Conservation (phyloP, 2,113 vertebrate genomes). For the Orycteropus afer region DNA sequence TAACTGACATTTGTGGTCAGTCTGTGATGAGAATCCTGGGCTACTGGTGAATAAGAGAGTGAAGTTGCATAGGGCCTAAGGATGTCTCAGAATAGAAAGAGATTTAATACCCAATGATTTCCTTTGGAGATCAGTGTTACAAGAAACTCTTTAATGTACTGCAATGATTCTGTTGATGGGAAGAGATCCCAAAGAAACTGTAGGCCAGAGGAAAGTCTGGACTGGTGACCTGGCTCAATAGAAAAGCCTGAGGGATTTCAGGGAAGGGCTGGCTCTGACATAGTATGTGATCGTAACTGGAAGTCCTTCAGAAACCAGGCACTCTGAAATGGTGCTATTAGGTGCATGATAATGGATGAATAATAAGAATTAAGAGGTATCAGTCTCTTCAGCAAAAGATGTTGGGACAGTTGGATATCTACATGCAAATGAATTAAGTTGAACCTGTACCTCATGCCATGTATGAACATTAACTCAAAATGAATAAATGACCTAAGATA, state of each 20-base stretch:
- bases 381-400: not conserved
- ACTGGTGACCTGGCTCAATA: not conserved
- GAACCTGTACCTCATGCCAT: not conserved
- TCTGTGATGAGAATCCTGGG: not conserved
- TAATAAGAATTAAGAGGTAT: not conserved
- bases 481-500: not conserved
- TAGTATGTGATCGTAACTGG: not conserved
- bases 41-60: not conserved
- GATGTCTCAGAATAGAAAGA: not conserved
- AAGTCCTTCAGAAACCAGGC: not conserved
- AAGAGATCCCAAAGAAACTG: not conserved
- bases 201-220: not conserved
- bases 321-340: not conserved
- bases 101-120: not conserved
- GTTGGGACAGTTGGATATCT: not conserved
- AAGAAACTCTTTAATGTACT: not conserved
- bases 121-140: not conserved
- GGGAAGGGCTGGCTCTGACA: not conserved
- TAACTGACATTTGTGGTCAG: not conserved
- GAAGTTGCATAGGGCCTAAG: not conserved
- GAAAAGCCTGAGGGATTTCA: not conserved
- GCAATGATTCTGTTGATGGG: not conserved
- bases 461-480: not conserved
- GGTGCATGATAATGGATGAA: not conserved
- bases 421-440: not conserved